Evolutionary conservation across 2,113 vertebrate genomes (phyloP).

Genomic region (Enhydra lutris): DNA sequence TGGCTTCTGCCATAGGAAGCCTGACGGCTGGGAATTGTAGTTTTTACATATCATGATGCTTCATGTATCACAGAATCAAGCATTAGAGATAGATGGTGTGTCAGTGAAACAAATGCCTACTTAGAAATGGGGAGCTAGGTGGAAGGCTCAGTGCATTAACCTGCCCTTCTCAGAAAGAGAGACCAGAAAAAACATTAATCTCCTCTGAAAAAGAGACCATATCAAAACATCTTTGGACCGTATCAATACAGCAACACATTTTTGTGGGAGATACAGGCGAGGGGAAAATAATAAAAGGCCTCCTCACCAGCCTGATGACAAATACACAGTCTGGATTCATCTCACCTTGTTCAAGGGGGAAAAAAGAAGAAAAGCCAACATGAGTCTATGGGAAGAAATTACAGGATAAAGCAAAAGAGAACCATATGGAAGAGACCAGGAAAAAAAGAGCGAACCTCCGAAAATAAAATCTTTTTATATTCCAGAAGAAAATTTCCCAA

Average conservation of each 20-base stretch:
- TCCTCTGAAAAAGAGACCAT: neutral
- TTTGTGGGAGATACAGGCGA: neutral
- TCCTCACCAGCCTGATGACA: neutral
- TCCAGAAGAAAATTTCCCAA: slow-evolving; percentile 16
- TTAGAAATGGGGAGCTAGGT: neutral
- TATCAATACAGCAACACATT: neutral
- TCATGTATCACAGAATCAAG: neutral
- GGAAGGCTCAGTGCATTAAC: neutral
- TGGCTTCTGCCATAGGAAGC: neutral
- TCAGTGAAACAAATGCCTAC: neutral
- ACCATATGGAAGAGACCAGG: neutral
- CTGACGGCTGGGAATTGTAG: neutral
- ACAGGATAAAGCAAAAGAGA: neutral
- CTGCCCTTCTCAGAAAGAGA: neutral
- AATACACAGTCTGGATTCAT: neutral
- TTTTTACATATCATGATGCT: neutral
- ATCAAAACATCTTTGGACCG: neutral
- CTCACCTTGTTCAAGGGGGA: neutral
- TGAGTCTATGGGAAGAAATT: neutral
- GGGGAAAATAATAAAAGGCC: neutral
- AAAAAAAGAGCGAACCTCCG: neutral
- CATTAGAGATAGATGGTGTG: neutral
- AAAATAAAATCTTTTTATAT: slow-evolving; percentile 8
- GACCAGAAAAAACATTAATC: neutral
- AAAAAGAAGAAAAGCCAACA: neutral